These are phyloP conservation scores for Sesamia nonagrioides DNA, from an alignment of 1,140 invertebrate species.

Conservation along the genomic window DNA sequence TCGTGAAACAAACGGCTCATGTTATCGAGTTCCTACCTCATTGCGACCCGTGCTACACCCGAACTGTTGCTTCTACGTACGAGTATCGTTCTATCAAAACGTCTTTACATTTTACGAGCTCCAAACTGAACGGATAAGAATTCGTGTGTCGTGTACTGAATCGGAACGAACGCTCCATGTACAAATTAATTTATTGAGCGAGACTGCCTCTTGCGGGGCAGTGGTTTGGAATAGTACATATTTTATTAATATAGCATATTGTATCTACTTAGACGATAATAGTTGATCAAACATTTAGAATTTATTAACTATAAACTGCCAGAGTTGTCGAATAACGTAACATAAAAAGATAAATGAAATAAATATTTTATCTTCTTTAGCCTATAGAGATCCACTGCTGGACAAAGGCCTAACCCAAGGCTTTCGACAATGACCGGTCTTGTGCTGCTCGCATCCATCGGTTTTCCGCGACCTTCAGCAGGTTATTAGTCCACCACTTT, in stretches of 20 bases:
- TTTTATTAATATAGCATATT: conserved; percentile 12
- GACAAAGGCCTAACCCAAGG: too few species aligned
- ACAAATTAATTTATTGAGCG: conserved; percentile 48
- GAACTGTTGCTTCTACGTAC: conserved; percentile 32
- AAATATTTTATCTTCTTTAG: not conserved
- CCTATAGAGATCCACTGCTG: too few species aligned
- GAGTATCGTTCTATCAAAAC: conserved; percentile 43
- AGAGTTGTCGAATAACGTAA: not conserved
- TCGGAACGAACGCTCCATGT: conserved; percentile 37
- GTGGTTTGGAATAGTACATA: conserved; percentile 34
- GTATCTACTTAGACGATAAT: not conserved
- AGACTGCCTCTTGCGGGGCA: conserved; percentile 14
- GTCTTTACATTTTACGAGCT: conserved; percentile 45
- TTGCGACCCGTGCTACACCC: conserved; percentile 18
- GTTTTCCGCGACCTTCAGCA: too few species aligned
- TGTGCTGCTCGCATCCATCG: too few species aligned
- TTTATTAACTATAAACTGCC: not conserved
- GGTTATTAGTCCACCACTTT: too few species aligned
- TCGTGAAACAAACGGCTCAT: conserved; percentile 42
- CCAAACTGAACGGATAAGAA: conserved; percentile 32
- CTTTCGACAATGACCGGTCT: too few species aligned
- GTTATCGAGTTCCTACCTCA: conserved; percentile 46
- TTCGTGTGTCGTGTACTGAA: conserved; percentile 11
- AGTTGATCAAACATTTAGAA: not conserved
- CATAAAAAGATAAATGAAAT: not conserved